A percentile compares a stretch with the other conserved stretches of the same genome.
Conservation (phyloP, 2,113 vertebrate genomes). For the Syrrhaptes paradoxus region DNA sequence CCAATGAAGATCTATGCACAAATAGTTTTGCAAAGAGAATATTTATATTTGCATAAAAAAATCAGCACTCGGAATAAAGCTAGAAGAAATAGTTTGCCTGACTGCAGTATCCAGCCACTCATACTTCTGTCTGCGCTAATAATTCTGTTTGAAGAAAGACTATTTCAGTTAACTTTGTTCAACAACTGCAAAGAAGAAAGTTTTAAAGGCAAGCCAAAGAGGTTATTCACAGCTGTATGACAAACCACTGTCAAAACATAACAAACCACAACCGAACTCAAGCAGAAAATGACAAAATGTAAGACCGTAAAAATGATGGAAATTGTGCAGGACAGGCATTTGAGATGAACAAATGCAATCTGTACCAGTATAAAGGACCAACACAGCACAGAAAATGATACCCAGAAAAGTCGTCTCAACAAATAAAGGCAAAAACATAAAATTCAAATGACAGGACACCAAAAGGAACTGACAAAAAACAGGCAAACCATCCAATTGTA, state of each 20-base stretch:
- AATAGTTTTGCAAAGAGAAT: not conserved
- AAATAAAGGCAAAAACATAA: constrained; percentile 75
- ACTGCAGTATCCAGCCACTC: not conserved
- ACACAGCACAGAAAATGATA: constrained; percentile 50
- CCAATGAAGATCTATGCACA: not conserved
- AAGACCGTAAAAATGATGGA: constrained; percentile 76
- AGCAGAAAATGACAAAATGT: constrained; percentile 67
- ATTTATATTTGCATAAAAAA: not conserved
- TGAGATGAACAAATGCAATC: constrained; percentile 74
- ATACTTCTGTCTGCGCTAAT: not conserved
- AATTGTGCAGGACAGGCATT: constrained; percentile 72
- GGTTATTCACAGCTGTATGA: constrained; percentile 69
- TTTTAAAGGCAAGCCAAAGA: constrained; percentile 68
- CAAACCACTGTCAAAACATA: constrained; percentile 76
- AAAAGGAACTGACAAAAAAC: constrained; percentile 71
- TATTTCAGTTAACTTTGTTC: constrained; percentile 49
- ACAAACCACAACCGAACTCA: constrained; percentile 69
- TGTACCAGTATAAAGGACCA: constrained; percentile 58
- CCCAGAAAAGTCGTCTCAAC: constrained; percentile 40
- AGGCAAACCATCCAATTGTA: constrained; percentile 70
- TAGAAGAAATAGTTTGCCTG: not conserved
- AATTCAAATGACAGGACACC: constrained; percentile 76
- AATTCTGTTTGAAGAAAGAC: constrained; percentile 13
- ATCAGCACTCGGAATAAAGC: not conserved
- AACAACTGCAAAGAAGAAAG: constrained; percentile 65